Percentiles rank a stretch among this genome's conserved stretches.
Evolutionary conservation across 1,140 invertebrate species (phyloP).

Genomic region (Camponotus pennsylvanicus): DNA sequence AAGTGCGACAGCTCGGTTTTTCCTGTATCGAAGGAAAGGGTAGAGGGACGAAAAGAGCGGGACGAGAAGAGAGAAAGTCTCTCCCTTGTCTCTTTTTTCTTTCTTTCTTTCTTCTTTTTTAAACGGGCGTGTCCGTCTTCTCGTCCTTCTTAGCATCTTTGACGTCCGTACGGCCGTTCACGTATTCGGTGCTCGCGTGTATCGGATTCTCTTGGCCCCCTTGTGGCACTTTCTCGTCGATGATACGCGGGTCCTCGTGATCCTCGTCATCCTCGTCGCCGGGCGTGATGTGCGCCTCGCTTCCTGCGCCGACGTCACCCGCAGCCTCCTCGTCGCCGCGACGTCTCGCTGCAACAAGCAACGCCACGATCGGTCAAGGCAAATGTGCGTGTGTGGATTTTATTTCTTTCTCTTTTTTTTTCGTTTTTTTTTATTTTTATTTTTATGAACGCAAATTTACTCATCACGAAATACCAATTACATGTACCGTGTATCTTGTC

Average conservation of each 20-base stretch:
- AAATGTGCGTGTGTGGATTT: constrained; percentile 75
- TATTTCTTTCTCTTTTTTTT: constrained; percentile 55
- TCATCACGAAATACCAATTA: neutral
- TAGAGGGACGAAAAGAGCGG: neutral
- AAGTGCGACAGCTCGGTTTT: constrained; percentile 44
- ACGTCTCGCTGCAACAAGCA: constrained; percentile 86
- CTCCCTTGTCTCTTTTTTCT: constrained; percentile 1
- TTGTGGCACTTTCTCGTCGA: constrained; percentile 83
- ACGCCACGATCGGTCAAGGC: constrained; percentile 87
- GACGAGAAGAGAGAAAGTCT: constrained; percentile 11
- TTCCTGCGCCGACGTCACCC: constrained; percentile 84
- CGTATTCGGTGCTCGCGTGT: constrained; percentile 84
- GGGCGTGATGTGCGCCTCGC: constrained; percentile 85
- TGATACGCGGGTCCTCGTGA: constrained; percentile 84
- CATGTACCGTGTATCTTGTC: neutral
- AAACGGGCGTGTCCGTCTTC: constrained; percentile 85
- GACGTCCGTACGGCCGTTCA: constrained; percentile 83
- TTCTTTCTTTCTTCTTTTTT: constrained; percentile 62
- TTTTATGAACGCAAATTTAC: neutral
- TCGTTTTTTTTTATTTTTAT: neutral
- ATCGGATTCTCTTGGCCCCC: constrained; percentile 85
- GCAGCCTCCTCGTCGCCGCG: constrained; percentile 85
- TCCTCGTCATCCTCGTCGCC: constrained; percentile 84
- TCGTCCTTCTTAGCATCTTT: constrained; percentile 84
- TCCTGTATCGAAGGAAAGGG: constrained; percentile 29